Evolutionary conservation across 2,888 invertebrate genomes (phyloP), one percentile per base, ranked within the genome.

Genomic region (Pardosa pseudoannulata): DNA sequence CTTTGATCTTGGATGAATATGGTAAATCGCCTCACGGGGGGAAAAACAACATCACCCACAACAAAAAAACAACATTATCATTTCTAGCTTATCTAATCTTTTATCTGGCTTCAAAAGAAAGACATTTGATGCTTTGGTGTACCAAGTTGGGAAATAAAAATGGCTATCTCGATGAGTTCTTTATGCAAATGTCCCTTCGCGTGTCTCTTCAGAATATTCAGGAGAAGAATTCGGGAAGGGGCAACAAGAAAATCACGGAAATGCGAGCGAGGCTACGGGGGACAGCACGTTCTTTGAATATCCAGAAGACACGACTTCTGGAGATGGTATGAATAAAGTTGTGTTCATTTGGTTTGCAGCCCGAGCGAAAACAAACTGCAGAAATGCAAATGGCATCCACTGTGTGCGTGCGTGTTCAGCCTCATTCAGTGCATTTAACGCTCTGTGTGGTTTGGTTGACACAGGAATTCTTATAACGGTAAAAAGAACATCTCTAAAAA

Each of bases 151-250:
- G 75, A 81, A 75, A 68, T 75, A 75, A 81, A 75, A 72, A 70
- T 70, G 75, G 70, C 62, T 62, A 76, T 29, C 23, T 28, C 71
- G 65, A 83, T 83, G 82, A 83, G 82, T 36, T 83, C 82, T 83
- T 83, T 83, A 83, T 83, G 82, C 76, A 83, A 83, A 83, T 83
- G 36, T 19, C 5, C 16, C 31, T 32, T 83, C 71, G 82, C 82
- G 82, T 83, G 79, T 62, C 67, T 71, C 31, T 36, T 0, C 31
- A 65, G 76, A 76, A 72, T 76, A 76, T 75, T 72, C 76, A 76
- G 65, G 28, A 46, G 64, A 67, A 29, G 28, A 16, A 31, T 6
- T 23, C 41, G 6, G n/a, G 41, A 50, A 19, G 39, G n/a, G 28
- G 78, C 31, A 50, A 36, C 46, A 41, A 50, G 36, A 41, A 56